Conservation (phyloP, 2,888 invertebrate species). For the Ornithoptera alexandrae region DNA sequence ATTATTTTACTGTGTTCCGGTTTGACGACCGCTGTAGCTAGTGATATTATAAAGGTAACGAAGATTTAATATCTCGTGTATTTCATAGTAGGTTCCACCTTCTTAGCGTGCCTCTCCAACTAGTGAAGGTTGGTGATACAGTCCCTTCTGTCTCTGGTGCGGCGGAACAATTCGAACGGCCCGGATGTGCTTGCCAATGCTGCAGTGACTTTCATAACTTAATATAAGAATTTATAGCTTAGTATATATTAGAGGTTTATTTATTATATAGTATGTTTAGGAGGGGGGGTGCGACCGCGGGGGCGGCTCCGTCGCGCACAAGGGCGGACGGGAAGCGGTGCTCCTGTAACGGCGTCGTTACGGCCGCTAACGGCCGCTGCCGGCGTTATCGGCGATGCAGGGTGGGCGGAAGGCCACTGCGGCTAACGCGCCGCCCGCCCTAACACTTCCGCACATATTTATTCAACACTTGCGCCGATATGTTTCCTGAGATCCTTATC, state of each 20-base stretch:
- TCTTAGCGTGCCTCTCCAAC: no score
- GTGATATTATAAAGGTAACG: no score
- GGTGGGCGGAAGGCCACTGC: conserved; percentile 68
- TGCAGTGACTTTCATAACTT: no score
- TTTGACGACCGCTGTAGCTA: no score
- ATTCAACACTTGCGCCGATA: conserved; percentile 63
- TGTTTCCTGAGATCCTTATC: conserved; percentile 70
- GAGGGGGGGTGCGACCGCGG: conserved; percentile 37
- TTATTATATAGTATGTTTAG: conserved; percentile 36
- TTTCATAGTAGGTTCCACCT: no score
- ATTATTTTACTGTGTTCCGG: no score
- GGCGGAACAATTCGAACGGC: no score
- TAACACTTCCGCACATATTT: conserved; percentile 79
- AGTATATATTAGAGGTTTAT: neutral
- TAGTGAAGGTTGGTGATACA: no score
- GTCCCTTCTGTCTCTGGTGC: no score
- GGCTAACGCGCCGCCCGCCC: conserved; percentile 66
- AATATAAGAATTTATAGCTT: no score
- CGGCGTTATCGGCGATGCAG: conserved; percentile 65
- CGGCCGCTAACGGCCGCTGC: conserved; percentile 63
- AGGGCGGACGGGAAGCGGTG: conserved; percentile 64
- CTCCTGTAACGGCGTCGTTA: conserved; percentile 75
- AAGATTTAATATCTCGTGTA: no score
- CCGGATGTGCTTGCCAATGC: no score
- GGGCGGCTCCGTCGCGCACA: conserved; percentile 46